Conservation (phyloP, 2,113 vertebrate genomes). For the Melanerpes aurifrons region DNA sequence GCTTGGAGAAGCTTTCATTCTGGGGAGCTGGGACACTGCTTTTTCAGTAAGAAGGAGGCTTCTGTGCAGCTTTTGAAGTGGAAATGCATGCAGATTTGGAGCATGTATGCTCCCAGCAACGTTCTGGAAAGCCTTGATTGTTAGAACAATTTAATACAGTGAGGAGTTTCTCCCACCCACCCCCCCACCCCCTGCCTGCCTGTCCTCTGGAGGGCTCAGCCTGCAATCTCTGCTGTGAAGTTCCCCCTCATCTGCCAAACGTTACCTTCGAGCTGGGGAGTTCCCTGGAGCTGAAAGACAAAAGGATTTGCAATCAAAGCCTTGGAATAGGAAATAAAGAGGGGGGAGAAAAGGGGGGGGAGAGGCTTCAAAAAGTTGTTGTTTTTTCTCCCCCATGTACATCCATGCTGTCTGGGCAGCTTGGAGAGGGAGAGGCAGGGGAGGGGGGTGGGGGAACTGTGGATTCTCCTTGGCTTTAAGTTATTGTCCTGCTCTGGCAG, state of each 20-base stretch:
- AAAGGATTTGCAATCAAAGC: constrained; percentile 51
- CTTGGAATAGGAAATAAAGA: neutral
- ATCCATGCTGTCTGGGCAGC: neutral
- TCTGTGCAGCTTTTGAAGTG: constrained; percentile 77
- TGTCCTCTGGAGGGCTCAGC: neutral
- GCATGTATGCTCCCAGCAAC: constrained; percentile 85
- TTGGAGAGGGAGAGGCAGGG: neutral
- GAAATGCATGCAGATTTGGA: constrained; percentile 84
- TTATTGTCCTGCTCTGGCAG: too few species aligned
- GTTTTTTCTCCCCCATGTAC: neutral
- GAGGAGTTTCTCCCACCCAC: neutral
- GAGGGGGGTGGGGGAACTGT: neutral
- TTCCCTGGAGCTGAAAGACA: constrained; percentile 45
- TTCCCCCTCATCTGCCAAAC: neutral
- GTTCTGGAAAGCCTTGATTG: constrained; percentile 81
- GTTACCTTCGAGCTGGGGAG: neutral
- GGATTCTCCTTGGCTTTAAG: neutral
- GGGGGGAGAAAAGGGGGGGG: too few species aligned
- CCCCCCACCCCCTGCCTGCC: neutral
- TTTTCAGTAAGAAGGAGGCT: constrained; percentile 21
- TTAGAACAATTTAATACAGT: constrained; percentile 49
- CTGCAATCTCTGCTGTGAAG: neutral
- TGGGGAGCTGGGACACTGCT: neutral
- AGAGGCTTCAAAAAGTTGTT: neutral
- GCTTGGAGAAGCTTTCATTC: neutral